Evolutionary conservation across 2,797 vertebrate genomes (phyloP), one percentile per base, ranked within the genome.

Genomic region (Takifugu rubripes): DNA sequence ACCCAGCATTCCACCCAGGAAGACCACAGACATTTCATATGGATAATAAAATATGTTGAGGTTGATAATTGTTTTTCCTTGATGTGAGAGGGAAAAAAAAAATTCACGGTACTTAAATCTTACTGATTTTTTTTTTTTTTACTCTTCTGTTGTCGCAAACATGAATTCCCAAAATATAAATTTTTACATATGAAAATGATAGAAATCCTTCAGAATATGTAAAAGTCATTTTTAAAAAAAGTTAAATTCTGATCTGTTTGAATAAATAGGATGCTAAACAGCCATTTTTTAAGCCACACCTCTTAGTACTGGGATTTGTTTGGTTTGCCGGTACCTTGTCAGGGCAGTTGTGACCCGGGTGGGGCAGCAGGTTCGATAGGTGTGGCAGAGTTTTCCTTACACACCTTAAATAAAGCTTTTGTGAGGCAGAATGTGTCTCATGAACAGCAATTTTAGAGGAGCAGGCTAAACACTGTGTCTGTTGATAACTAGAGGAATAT

Each of bases 301-400:
- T 42, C 52, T 11, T 60, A 49, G 17, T 66, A 55, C 24, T 9
- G 44, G 49, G 64, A 62, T 59, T 64, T 44, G 31, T 14, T 10
- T 26, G 6, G 15, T 50, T 48, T 6, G 70, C 59, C 74, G 43
- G 17, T 17, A 53, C 50, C 66, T 77, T 47, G 60, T 68, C 26
- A 11, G 58, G 46, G 33, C 7, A 9, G 31, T 24, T 52, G 40
- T 60, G 12, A 53, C 52, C 0, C 24, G 56, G 72, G 83, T 50
- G 72, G 49, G 70, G 49, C 64, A 9, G 54, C 59, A 56, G 55
- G 36, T 40, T 40, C 1, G 36, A 52, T 5, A 51, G 25, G 50
- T 0, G 6, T 16, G 24, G 25, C 50, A 65, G 2, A 40, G 21
- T 42, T 33, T 61, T 25, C 2, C 11, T 46, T 43, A 56, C 49